These are phyloP conservation scores for Acomys russatus DNA, from an alignment of 2,797 vertebrate species.

Conservation along the genomic window DNA sequence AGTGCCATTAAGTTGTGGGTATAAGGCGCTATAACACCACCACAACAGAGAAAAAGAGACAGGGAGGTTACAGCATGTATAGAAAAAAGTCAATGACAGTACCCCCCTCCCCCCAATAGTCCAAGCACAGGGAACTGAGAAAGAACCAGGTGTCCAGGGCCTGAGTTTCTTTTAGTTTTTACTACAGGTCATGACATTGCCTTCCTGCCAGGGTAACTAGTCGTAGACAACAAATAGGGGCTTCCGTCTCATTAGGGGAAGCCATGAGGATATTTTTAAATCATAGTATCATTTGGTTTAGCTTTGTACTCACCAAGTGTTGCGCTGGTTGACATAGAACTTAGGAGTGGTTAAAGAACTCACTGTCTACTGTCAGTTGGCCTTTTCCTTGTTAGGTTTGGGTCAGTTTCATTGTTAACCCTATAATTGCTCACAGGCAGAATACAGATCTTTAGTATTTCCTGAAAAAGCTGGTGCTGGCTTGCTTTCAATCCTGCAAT, in stretches of 20 bases:
- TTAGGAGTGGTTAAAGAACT: no score
- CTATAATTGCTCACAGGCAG: not conserved
- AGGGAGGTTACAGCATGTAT: not conserved
- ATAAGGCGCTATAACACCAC: not conserved
- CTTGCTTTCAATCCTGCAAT: not conserved
- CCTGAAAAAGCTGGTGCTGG: not conserved
- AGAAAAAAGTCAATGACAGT: not conserved
- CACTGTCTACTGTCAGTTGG: not conserved
- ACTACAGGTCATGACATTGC: not conserved
- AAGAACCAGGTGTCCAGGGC: not conserved
- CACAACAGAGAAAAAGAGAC: not conserved
- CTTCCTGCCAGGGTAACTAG: not conserved
- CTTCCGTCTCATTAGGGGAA: not conserved
- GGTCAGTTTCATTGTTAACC: no score
- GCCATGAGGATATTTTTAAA: not conserved
- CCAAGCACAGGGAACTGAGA: not conserved
- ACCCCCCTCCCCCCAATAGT: not conserved
- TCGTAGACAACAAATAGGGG: not conserved
- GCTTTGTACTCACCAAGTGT: not conserved
- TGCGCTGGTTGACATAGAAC: not conserved
- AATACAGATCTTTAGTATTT: not conserved
- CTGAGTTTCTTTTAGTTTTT: not conserved
- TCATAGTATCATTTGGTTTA: not conserved
- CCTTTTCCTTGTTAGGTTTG: not conserved
- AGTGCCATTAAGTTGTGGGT: not conserved